Conservation (phyloP, 2,113 vertebrate genomes). For the Rhabdomys dilectus region DNA sequence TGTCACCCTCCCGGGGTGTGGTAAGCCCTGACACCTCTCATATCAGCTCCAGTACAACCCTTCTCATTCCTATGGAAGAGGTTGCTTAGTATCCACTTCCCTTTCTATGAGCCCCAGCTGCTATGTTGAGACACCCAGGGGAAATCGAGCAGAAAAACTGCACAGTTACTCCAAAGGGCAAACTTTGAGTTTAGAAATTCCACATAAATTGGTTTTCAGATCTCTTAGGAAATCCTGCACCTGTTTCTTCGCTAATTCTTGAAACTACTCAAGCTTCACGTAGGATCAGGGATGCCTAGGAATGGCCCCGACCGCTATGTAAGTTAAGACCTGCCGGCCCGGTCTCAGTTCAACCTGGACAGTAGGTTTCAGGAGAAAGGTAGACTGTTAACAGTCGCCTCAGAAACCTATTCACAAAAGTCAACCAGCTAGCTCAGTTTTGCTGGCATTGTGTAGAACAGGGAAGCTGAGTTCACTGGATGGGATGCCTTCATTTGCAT, state of each 20-base stretch:
- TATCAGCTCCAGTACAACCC: background rate
- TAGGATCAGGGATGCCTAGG: background rate
- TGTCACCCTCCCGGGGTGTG: background rate
- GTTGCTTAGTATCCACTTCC: background rate
- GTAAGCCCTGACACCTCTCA: background rate
- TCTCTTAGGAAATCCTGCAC: background rate
- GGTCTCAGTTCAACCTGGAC: background rate
- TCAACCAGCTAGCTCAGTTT: background rate
- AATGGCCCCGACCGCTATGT: background rate
- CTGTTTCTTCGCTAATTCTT: background rate
- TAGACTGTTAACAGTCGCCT: background rate
- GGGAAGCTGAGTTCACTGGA: background rate
- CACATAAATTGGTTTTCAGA: background rate
- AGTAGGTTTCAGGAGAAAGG: background rate
- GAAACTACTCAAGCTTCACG: background rate
- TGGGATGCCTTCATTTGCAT: background rate
- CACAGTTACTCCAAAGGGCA: background rate
- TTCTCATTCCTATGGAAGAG: background rate
- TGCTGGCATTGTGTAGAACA: background rate
- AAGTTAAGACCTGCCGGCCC: background rate
- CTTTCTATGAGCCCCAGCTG: conserved; percentile 66
- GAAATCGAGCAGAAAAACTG: conserved; percentile 8
- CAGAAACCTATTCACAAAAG: background rate
- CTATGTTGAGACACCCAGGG: conserved; percentile 55
- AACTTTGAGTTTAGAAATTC: background rate